These are phyloP conservation scores for Carterocephalus palaemon DNA, from an alignment of 2,888 invertebrate genomes.

Conservation along the genomic window DNA sequence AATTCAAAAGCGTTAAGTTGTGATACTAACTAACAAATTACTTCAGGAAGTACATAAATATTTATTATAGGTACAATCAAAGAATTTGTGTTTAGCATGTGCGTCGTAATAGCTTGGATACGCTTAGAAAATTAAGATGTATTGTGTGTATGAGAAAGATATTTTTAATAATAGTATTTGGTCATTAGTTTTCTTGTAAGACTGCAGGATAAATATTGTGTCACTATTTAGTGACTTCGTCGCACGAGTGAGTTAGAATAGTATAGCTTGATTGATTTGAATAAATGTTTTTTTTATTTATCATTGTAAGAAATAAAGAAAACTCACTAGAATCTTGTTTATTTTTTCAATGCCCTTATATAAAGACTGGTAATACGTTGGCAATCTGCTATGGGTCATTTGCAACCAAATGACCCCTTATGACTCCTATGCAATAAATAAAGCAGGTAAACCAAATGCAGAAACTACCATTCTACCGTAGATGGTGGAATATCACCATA, in stretches of 20 bases:
- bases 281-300: slow-evolving; percentile 15
- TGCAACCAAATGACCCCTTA: no score
- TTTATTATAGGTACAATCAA: slow-evolving; percentile 59
- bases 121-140: slow-evolving; percentile 19
- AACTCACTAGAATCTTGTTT: slow-evolving; percentile 9
- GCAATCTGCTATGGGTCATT: no score
- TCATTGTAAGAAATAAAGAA: slow-evolving; percentile 21
- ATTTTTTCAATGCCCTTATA: background rate
- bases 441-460: no score
- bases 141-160: slow-evolving; percentile 7
- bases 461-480: no score
- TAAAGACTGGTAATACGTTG: background rate
- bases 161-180: slow-evolving; percentile 20
- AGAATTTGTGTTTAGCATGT: slow-evolving; percentile 52
- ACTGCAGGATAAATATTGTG: slow-evolving; percentile 50
- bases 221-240: background rate
- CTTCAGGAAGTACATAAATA: slow-evolving; percentile 4
- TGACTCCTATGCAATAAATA: no score
- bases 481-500: no score
- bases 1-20: no score
- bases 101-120: slow-evolving; percentile 30
- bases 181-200: slow-evolving; percentile 49
- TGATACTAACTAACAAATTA: slow-evolving; percentile 1
- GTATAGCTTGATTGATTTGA: slow-evolving; percentile 13
- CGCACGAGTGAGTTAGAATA: slow-evolving; percentile 10